These are phyloP conservation scores for Vanacampus margaritifer DNA, from an alignment of 2,113 vertebrate species.

Conservation along the genomic window DNA sequence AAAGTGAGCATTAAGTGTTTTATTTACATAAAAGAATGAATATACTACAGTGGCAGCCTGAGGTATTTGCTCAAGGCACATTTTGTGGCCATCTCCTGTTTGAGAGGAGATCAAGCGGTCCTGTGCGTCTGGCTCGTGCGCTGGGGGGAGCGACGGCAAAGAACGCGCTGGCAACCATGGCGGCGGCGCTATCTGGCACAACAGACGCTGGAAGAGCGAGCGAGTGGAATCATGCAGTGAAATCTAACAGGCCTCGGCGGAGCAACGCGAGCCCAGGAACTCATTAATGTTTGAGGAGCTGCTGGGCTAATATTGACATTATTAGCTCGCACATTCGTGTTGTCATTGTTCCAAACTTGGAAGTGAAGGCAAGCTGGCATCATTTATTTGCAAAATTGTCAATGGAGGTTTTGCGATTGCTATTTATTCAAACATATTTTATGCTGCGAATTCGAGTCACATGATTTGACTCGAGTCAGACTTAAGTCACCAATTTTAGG, in stretches of 20 bases:
- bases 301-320: slow-evolving; percentile 46
- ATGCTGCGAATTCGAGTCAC: neutral
- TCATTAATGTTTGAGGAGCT: slow-evolving; percentile 70
- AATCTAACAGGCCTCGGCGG: slow-evolving; percentile 63
- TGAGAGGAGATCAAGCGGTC: slow-evolving; percentile 34
- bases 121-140: slow-evolving; percentile 51
- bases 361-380: neutral
- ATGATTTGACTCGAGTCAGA: neutral
- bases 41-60: neutral
- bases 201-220: slow-evolving; percentile 34
- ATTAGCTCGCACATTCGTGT: slow-evolving; percentile 21
- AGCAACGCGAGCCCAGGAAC: slow-evolving; percentile 63
- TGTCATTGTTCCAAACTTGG: slow-evolving; percentile 33
- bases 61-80: slow-evolving; percentile 14
- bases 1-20: neutral
- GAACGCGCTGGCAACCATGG: slow-evolving; percentile 51
- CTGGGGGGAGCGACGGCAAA: slow-evolving; percentile 42
- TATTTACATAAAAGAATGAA: neutral
- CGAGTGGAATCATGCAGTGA: slow-evolving; percentile 61
- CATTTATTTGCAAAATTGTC: slow-evolving; percentile 12
- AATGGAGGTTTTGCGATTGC: slow-evolving; percentile 12
- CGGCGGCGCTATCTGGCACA: slow-evolving; percentile 55
- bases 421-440: neutral
- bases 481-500: neutral
- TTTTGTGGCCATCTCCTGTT: slow-evolving; percentile 30